Evolutionary conservation across 1,140 invertebrate genomes (phyloP), one percentile per base, ranked within the genome.

Genomic region (Tachypleus tridentatus): DNA sequence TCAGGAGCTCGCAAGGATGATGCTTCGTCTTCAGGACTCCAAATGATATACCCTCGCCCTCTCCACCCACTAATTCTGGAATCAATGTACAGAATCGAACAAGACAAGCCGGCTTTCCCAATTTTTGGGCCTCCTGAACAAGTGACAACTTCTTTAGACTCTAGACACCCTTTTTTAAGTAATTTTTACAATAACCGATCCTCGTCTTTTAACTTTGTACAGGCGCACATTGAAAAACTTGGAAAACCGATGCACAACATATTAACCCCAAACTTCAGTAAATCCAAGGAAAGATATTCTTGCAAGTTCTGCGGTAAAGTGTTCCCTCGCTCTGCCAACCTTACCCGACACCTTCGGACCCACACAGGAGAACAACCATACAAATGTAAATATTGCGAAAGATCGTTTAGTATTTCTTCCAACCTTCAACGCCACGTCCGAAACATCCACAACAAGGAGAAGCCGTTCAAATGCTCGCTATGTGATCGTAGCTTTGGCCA

Each of bases 261-360:
- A 48, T 76, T 78, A n/a, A 75, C 78, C 60, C 78, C 78, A n/a
- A 72, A 70, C 29, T 80, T 79, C 62, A 80, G 80, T n/a, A 93
- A 92, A 73, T 79, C 85, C n/a, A 91, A 93, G 72, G 95, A 98
- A 75, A 81, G 93, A 10, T 98, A 98, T 76, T 86, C 89, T 3
- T 98, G 96, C 77, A 96, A 94, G 75, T 98, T 89, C 77, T 98
- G 96, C 77, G 91, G 92, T 8, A 99, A 98, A 77, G 86, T 94
- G 3, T 99, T 99, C 75, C 97, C 97, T 0, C 82, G 97, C 3
- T 97, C 93, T 8, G 75, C 73, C 6, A 72, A 72, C 61, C 64
- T 74, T 6, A 73, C 72, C 4, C 61, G 73, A 51, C 70, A 74
- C 57, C 60, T 72, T 57, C 62, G 74, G 5, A 74, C 74, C 8